These are phyloP conservation scores for Macropus fuliginosus DNA, from an alignment of 2,797 vertebrate genomes.

Conservation along the genomic window DNA sequence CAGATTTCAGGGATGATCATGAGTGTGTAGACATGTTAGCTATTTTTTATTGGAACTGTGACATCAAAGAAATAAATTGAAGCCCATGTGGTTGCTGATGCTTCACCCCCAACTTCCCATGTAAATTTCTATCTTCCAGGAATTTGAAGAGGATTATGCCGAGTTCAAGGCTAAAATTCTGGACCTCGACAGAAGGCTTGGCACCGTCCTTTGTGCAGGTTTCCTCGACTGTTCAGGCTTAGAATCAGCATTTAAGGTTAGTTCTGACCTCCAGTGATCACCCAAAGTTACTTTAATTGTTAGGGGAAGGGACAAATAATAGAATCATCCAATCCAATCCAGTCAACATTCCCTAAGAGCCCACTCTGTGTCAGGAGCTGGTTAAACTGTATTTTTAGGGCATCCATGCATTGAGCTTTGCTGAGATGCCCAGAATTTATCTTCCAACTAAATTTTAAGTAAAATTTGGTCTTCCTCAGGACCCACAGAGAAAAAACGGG, in stretches of 20 bases:
- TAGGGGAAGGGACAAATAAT: not conserved
- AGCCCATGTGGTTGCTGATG: not conserved
- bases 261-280: not conserved
- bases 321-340: not conserved
- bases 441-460: not conserved
- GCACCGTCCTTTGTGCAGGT: slow-evolving; percentile 85
- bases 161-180: slow-evolving; percentile 86
- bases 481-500: slow-evolving; percentile 27
- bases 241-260: slow-evolving; percentile 89
- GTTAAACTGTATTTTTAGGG: not conserved
- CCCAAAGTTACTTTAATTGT: not conserved
- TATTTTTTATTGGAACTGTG: not conserved
- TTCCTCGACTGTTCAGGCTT: slow-evolving; percentile 89
- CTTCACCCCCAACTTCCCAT: slow-evolving; percentile 6
- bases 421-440: slow-evolving; percentile 2
- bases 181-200: slow-evolving; percentile 87
- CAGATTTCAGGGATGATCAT: not conserved
- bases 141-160: slow-evolving; percentile 87
- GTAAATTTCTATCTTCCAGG: slow-evolving; percentile 77
- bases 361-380: accelerated
- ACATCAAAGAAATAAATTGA: not conserved
- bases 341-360: not conserved
- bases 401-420: not conserved
- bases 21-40: not conserved
- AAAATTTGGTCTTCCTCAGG: not conserved